Evolutionary conservation across 2,888 invertebrate genomes (phyloP).

Genomic region (Dolichomitus sp.): DNA sequence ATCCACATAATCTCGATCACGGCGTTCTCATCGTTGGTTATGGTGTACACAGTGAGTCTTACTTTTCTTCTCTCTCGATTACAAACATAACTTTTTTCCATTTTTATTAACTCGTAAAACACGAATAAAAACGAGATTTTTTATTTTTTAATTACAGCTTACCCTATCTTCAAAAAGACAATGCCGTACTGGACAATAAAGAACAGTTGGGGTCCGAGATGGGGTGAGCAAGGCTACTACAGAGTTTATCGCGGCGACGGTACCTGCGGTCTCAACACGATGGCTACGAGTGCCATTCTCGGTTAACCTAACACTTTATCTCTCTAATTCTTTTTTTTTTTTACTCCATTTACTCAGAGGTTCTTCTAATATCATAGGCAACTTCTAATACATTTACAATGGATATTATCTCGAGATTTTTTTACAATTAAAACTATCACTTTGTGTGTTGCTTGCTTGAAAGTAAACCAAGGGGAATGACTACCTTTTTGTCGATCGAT

Average conservation of each 20-base stretch:
- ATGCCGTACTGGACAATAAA: slow-evolving; percentile 97
- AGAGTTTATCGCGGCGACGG: slow-evolving; percentile 97
- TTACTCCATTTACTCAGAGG: too few species aligned
- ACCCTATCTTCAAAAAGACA: slow-evolving; percentile 93
- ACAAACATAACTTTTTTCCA: background rate
- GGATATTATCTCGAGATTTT: slow-evolving; percentile 34
- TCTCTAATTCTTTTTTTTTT: too few species aligned
- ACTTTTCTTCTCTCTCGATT: slow-evolving; percentile 2
- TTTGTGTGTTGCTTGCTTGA: too few species aligned
- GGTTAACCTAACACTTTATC: slow-evolving; percentile 72
- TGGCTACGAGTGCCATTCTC: slow-evolving; percentile 95
- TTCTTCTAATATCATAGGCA: too few species aligned
- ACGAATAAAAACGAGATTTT: background rate
- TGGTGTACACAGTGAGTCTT: slow-evolving; percentile 91
- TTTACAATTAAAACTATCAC: background rate
- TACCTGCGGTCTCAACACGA: slow-evolving; percentile 96
- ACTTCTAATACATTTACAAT: background rate
- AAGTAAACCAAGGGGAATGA: background rate
- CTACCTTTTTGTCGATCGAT: background rate
- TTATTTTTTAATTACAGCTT: slow-evolving; percentile 88
- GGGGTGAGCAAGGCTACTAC: slow-evolving; percentile 99
- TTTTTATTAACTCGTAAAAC: background rate
- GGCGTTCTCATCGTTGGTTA: slow-evolving; percentile 98
- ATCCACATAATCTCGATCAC: slow-evolving; percentile 92
- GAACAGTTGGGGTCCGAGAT: slow-evolving; percentile 96